Percentiles rank a stretch among this genome's conserved stretches.
These are phyloP conservation scores for Phoxinus phoxinus DNA, from an alignment of 2,113 vertebrate genomes.

Conservation along the genomic window DNA sequence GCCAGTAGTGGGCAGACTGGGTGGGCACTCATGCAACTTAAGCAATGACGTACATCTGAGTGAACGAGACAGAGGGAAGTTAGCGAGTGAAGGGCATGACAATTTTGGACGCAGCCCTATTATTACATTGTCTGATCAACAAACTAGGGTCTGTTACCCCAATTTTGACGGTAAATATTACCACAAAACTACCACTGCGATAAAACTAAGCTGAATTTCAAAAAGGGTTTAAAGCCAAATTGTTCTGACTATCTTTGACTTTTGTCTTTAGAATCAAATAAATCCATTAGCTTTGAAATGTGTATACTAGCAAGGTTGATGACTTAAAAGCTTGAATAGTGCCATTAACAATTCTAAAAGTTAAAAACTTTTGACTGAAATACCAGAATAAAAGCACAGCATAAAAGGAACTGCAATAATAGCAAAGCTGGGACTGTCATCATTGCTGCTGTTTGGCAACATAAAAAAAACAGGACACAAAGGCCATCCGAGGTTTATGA, in stretches of 20 bases:
- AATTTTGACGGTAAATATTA: background rate
- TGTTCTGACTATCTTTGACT: background rate
- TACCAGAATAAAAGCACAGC: background rate
- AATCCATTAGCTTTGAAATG: background rate
- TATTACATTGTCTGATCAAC: background rate
- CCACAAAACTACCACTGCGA: background rate
- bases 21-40: no score
- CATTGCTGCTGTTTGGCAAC: slow-evolving; percentile 11
- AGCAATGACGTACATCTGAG: no score
- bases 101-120: no score
- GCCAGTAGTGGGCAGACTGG: no score
- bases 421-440: background rate
- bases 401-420: background rate
- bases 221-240: background rate
- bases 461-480: background rate
- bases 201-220: background rate
- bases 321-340: background rate
- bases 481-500: slow-evolving; percentile 16
- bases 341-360: background rate
- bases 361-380: background rate
- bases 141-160: background rate
- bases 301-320: background rate
- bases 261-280: background rate
- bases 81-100: no score
- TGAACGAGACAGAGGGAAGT: no score